These are phyloP conservation scores for Hyalella azteca DNA, from an alignment of 2,888 invertebrate genomes.

Conservation along the genomic window DNA sequence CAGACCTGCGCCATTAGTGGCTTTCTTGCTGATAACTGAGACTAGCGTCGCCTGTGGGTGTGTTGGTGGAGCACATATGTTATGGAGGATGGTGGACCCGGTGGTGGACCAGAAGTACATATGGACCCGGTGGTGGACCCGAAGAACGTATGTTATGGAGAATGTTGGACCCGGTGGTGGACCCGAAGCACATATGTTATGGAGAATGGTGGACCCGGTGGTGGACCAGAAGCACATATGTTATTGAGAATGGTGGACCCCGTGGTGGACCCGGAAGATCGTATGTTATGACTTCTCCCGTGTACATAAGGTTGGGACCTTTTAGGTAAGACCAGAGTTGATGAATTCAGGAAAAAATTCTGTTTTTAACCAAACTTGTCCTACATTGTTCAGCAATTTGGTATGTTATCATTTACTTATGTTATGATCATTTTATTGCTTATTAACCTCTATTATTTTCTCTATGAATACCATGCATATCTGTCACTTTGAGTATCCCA, in stretches of 20 bases:
- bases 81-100: not conserved
- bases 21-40: constrained; percentile 8
- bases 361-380: too few relatives aligned
- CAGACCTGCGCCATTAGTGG: not conserved
- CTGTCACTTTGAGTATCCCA: too few relatives aligned
- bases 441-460: too few relatives aligned
- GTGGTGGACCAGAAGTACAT: not conserved
- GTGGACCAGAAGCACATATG: not conserved
- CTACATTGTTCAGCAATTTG: too few relatives aligned
- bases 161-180: not conserved
- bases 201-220: not conserved
- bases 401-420: too few relatives aligned
- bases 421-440: too few relatives aligned
- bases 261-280: not conserved
- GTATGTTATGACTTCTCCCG: too few relatives aligned
- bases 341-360: too few relatives aligned
- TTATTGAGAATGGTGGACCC: not conserved
- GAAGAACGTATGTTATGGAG: not conserved
- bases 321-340: too few relatives aligned
- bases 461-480: too few relatives aligned
- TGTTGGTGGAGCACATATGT: too few relatives aligned
- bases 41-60: not conserved
- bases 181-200: not conserved
- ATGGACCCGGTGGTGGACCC: not conserved
- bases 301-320: too few relatives aligned